Percentiles rank a stretch among this genome's conserved stretches.
Evolutionary conservation across 64 coral and sea anemone species (phyloP).

Genomic region (Actinia tenebrosa): DNA sequence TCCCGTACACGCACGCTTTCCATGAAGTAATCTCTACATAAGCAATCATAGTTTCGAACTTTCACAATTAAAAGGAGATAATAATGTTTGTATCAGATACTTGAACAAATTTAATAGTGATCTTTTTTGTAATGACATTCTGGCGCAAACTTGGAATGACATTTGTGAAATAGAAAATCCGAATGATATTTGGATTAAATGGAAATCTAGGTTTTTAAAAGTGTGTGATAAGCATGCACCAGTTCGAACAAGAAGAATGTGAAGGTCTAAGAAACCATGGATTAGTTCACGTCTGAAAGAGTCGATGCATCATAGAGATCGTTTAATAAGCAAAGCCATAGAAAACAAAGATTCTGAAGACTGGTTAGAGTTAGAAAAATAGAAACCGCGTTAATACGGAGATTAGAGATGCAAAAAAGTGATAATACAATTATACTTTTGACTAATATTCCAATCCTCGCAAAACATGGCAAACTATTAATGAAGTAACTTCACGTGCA

Average conservation of each 20-base stretch:
- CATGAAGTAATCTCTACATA: not conserved
- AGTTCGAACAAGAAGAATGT: constrained; percentile 36
- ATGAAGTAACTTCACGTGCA: too few relatives aligned
- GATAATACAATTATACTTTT: too few relatives aligned
- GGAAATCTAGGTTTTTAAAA: constrained; percentile 44
- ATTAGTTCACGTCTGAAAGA: constrained; percentile 38
- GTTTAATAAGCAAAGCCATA: constrained; percentile 57
- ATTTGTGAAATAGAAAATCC: constrained; percentile 22
- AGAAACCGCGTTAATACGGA: too few relatives aligned
- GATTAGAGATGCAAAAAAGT: too few relatives aligned
- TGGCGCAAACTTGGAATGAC: not conserved
- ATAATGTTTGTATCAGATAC: not conserved
- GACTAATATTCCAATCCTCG: too few relatives aligned
- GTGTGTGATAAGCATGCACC: constrained; percentile 50
- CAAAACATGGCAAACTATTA: too few relatives aligned
- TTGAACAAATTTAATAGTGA: constrained; percentile 2
- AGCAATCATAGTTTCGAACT: not conserved
- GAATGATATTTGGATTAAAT: constrained; percentile 64
- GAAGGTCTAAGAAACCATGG: constrained; percentile 39
- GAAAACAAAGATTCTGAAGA: constrained; percentile 21
- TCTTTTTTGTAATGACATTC: constrained; percentile 10
- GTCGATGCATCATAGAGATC: constrained; percentile 39
- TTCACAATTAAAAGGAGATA: not conserved
- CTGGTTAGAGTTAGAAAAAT: constrained; percentile 24
- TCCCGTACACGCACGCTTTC: too few relatives aligned